Evolutionary conservation across 2,888 invertebrate genomes (phyloP).

Genomic region (Lycocerus yunnanus): DNA sequence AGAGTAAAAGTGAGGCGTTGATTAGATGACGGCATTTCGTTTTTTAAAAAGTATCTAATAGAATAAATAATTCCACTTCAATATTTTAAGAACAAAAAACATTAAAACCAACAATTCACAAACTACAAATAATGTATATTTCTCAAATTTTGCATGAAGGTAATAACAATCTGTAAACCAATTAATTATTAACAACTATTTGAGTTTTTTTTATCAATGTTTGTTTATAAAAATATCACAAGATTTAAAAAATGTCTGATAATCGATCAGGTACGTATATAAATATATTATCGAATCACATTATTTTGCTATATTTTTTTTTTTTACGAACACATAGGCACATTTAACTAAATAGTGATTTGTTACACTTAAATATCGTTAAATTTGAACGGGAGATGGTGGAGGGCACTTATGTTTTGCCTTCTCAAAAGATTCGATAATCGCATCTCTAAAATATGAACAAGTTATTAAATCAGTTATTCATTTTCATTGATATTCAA

Average conservation of each 20-base stretch:
- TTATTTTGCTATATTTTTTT: not conserved
- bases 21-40: not conserved
- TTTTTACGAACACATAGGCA: not conserved
- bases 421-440: constrained; percentile 16
- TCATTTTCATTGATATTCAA: not conserved
- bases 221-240: constrained; percentile 20
- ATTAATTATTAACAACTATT: not conserved
- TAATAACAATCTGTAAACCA: not conserved
- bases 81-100: not conserved
- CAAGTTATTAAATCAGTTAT: not conserved
- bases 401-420: constrained; percentile 8
- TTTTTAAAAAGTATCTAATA: not conserved
- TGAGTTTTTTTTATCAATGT: constrained; percentile 2
- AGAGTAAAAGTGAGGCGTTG: not conserved
- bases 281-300: constrained; percentile 1
- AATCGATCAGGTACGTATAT: constrained; percentile 15
- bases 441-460: constrained; percentile 10
- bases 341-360: not conserved
- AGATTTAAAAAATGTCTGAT: constrained; percentile 4
- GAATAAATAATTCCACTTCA: not conserved
- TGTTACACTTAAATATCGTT: not conserved
- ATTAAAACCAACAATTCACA: not conserved
- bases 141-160: not conserved
- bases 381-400: not conserved
- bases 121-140: not conserved